These are phyloP conservation scores for Plagodis dolabraria DNA, from an alignment of 2,888 invertebrate species.

Conservation along the genomic window DNA sequence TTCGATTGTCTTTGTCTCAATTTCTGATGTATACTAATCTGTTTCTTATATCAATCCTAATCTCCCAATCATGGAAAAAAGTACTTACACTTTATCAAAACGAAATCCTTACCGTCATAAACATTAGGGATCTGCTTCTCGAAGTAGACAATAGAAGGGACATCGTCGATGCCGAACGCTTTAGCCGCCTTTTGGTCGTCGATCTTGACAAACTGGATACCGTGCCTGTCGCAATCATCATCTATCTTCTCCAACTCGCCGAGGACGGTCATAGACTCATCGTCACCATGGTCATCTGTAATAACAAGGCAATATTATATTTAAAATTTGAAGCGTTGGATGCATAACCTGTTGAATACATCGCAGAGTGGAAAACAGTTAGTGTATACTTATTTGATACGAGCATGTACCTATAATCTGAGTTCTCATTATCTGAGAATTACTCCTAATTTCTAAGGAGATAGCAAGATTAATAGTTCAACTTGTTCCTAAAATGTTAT, in stretches of 20 bases:
- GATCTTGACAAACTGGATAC: constrained; percentile 97
- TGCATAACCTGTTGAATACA: neutral
- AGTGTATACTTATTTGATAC: neutral
- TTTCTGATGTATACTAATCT: too few relatives aligned
- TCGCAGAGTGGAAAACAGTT: too few relatives aligned
- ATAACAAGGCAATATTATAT: neutral
- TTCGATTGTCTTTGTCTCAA: too few relatives aligned
- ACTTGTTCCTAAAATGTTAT: too few relatives aligned
- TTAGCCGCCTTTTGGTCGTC: constrained; percentile 93
- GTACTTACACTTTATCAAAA: too few relatives aligned
- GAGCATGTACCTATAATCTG: too few relatives aligned
- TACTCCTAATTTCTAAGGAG: too few relatives aligned
- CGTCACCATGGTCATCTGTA: constrained; percentile 94
- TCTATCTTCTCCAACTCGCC: constrained; percentile 96
- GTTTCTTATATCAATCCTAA: too few relatives aligned
- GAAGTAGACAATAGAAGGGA: constrained; percentile 95
- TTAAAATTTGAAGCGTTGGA: neutral
- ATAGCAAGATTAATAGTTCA: too few relatives aligned
- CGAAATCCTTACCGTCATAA: constrained; percentile 89
- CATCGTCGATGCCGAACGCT: constrained; percentile 93
- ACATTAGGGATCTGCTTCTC: constrained; percentile 97
- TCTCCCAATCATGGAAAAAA: too few relatives aligned
- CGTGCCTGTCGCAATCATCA: constrained; percentile 96
- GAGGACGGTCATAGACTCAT: constrained; percentile 93
- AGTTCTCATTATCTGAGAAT: too few relatives aligned